These are phyloP conservation scores for Idris sp. DNA, from an alignment of 1,140 invertebrate genomes.

Conservation along the genomic window DNA sequence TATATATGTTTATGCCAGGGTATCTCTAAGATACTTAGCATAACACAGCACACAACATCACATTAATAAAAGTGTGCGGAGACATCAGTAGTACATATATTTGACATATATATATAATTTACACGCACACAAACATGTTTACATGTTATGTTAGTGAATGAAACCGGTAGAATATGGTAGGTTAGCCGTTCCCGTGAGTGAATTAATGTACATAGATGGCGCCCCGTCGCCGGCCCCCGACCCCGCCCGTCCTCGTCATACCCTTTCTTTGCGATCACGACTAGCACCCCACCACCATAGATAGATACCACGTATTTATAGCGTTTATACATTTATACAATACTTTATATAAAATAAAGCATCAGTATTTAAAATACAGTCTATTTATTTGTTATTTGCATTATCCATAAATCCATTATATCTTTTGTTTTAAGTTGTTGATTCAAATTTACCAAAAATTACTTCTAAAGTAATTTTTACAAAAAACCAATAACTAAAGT, in stretches of 20 bases:
- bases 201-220: slow-evolving; percentile 79
- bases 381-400: slow-evolving; percentile 47
- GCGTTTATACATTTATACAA: slow-evolving; percentile 80
- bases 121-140: slow-evolving; percentile 73
- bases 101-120: slow-evolving; percentile 53
- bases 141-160: slow-evolving; percentile 76
- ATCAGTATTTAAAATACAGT: slow-evolving; percentile 78
- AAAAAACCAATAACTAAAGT: too few relatives aligned
- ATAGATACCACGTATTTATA: slow-evolving; percentile 80
- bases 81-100: slow-evolving; percentile 49
- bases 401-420: too few relatives aligned
- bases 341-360: slow-evolving; percentile 80
- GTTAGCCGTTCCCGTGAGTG: slow-evolving; percentile 77
- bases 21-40: slow-evolving; percentile 64
- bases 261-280: slow-evolving; percentile 78
- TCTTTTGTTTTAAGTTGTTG: too few relatives aligned
- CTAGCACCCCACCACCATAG: slow-evolving; percentile 79
- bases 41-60: slow-evolving; percentile 67
- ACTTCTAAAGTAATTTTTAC: too few relatives aligned
- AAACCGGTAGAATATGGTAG: slow-evolving; percentile 78
- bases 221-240: slow-evolving; percentile 77
- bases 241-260: slow-evolving; percentile 77
- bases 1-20: slow-evolving; percentile 62
- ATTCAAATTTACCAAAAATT: too few relatives aligned
- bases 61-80: slow-evolving; percentile 56